Evolutionary conservation across 2,888 invertebrate species (phyloP).

Genomic region (Platycnemis pennipes): DNA sequence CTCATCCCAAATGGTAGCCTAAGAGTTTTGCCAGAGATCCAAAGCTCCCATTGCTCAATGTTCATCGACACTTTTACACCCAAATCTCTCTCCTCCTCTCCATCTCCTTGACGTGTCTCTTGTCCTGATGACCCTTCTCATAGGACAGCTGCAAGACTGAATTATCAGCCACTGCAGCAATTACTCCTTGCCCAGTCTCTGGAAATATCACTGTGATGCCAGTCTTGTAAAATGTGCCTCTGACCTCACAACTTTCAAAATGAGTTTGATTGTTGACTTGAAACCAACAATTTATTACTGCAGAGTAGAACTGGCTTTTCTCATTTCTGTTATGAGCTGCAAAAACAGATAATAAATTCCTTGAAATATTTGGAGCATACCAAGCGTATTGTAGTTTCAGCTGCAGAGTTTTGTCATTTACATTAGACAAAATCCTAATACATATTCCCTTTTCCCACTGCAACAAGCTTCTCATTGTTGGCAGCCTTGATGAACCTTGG

Average conservation of each 20-base stretch:
- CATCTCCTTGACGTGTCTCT: not conserved
- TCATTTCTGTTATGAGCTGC: no score
- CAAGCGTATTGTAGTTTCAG: not conserved
- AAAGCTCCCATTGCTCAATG: not conserved
- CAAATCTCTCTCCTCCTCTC: no score
- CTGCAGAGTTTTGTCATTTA: not conserved
- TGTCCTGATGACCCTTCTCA: not conserved
- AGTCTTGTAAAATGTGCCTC: no score
- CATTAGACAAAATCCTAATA: not conserved
- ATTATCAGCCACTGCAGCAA: not conserved
- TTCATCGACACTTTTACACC: not conserved
- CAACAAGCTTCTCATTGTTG: constrained; percentile 72
- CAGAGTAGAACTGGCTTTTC: no score
- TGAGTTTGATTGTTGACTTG: no score
- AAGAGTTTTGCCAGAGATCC: constrained; percentile 74
- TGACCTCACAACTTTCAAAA: no score
- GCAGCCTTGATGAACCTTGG: constrained; percentile 70
- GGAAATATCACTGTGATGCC: not conserved
- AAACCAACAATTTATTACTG: no score
- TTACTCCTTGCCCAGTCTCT: not conserved
- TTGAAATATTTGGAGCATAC: no score
- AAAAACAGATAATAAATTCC: no score
- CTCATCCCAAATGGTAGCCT: constrained; percentile 74
- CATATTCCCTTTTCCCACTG: constrained; percentile 24
- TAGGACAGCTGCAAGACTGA: not conserved